These are phyloP conservation scores for Campylorhamphus procurvoides DNA, from an alignment of 2,113 vertebrate species.

Conservation along the genomic window DNA sequence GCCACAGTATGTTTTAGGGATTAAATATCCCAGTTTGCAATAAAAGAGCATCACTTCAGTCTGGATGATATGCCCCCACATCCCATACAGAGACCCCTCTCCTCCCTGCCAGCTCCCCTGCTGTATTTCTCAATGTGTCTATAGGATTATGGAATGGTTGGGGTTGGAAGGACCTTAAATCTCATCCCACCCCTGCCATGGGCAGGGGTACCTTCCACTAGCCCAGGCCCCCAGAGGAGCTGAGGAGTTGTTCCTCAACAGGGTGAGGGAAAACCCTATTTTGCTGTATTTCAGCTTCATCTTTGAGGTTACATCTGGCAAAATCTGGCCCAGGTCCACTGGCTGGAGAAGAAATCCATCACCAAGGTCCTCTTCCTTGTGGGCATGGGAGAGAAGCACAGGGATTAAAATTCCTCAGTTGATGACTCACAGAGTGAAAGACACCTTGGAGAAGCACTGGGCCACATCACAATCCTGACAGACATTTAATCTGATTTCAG, in stretches of 20 bases:
- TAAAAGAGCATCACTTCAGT: neutral
- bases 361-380: neutral
- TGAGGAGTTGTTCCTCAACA: neutral
- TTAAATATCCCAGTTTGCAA: neutral
- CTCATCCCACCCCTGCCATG: neutral
- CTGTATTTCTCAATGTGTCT: accelerated
- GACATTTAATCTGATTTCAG: neutral
- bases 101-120: neutral
- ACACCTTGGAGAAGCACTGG: neutral
- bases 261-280: neutral
- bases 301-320: neutral
- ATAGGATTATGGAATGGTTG: neutral
- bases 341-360: neutral
- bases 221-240: neutral
- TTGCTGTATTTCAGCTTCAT: neutral
- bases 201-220: neutral
- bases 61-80: neutral
- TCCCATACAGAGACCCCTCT: neutral
- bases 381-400: neutral
- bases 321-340: neutral
- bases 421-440: neutral
- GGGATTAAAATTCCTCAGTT: slow-evolving; percentile 4
- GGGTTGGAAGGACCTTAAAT: neutral
- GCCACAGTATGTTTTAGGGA: neutral
- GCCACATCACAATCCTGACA: neutral